Percentiles rank a stretch among this genome's conserved stretches.
Conservation (phyloP, 2,113 vertebrate genomes). For the Laticauda colubrina region DNA sequence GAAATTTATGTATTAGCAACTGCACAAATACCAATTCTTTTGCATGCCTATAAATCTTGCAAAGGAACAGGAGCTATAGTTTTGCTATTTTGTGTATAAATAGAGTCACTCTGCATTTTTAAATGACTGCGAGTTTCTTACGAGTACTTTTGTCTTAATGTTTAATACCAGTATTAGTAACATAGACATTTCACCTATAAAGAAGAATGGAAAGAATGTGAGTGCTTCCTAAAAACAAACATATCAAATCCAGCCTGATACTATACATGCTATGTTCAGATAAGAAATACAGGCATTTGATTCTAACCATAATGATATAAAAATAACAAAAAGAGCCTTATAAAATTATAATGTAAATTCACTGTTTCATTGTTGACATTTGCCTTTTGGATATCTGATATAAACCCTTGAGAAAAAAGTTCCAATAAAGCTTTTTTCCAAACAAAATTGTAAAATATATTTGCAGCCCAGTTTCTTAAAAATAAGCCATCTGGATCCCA, state of each 20-base stretch:
- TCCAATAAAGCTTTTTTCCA: neutral
- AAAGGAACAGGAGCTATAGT: neutral
- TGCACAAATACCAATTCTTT: neutral
- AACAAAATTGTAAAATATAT: neutral
- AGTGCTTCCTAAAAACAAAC: neutral
- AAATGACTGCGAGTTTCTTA: neutral
- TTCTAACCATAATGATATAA: neutral
- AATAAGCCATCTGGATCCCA: neutral
- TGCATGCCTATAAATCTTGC: neutral
- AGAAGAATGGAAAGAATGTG: neutral
- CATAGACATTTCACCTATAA: neutral
- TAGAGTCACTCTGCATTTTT: neutral
- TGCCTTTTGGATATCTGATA: neutral
- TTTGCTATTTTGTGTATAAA: neutral
- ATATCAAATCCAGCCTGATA: neutral
- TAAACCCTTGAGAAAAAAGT: neutral
- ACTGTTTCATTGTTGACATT: neutral
- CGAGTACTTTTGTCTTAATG: neutral
- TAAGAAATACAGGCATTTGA: neutral
- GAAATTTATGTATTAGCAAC: neutral
- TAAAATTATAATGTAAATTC: neutral
- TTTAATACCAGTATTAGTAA: neutral
- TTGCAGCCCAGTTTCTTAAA: neutral
- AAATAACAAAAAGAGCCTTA: neutral
- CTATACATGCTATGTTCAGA: neutral